Percentiles rank a stretch among this genome's conserved stretches.
These are phyloP conservation scores for Lasioglossum zephyrum DNA, from an alignment of 2,888 invertebrate species.

Conservation along the genomic window DNA sequence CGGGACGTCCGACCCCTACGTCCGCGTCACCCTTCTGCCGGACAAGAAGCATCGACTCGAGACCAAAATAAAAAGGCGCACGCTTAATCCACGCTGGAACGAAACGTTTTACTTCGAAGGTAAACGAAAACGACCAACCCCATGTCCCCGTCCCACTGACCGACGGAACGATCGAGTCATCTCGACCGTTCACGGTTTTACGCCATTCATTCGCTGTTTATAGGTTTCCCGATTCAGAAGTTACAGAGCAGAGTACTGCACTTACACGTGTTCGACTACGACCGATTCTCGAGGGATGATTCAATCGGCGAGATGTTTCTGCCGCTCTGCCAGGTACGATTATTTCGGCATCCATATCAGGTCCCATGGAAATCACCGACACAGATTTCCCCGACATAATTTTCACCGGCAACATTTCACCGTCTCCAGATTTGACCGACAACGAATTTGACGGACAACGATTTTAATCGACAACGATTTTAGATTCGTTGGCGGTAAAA, in stretches of 20 bases:
- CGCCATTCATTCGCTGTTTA: neutral
- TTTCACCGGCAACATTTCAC: too few species aligned
- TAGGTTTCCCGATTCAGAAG: constrained; percentile 96
- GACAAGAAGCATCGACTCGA: constrained; percentile 96
- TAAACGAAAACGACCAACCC: constrained; percentile 64
- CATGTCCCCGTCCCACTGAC: neutral
- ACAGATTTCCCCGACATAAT: too few species aligned
- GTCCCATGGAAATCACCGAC: too few species aligned
- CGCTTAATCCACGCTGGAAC: constrained; percentile 96
- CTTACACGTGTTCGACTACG: constrained; percentile 97
- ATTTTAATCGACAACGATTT: too few species aligned
- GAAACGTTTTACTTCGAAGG: constrained; percentile 97
- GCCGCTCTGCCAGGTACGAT: constrained; percentile 93
- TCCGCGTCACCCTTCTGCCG: constrained; percentile 94
- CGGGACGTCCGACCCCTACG: constrained; percentile 96
- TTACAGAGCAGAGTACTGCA: constrained; percentile 95
- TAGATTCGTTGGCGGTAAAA: too few species aligned
- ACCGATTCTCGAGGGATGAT: constrained; percentile 96
- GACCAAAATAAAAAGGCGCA: constrained; percentile 96
- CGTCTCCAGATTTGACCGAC: too few species aligned
- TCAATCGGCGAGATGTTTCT: constrained; percentile 97
- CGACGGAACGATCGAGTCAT: neutral
- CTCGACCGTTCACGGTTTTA: neutral
- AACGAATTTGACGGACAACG: too few species aligned
- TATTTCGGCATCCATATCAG: neutral